These are phyloP conservation scores for Temnothorax ravouxi DNA, from an alignment of 2,888 invertebrate genomes.

Conservation along the genomic window DNA sequence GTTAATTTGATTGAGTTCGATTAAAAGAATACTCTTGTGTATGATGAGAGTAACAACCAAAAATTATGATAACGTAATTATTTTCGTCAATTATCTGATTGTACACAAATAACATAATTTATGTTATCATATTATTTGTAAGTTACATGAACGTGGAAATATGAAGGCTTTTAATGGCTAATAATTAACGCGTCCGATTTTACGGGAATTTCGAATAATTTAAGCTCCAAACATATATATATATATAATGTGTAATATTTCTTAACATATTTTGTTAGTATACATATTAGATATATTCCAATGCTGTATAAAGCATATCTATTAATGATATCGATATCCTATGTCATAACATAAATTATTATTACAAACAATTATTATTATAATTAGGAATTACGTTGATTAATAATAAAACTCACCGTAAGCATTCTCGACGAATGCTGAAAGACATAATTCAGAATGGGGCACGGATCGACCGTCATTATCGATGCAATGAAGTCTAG, in stretches of 20 bases:
- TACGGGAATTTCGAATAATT: background rate
- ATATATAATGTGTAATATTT: background rate
- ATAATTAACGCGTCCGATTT: background rate
- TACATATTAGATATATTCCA: background rate
- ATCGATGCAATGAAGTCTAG: constrained; percentile 22
- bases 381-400: background rate
- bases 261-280: background rate
- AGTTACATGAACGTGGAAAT: background rate
- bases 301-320: background rate
- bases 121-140: background rate
- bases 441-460: constrained; percentile 83
- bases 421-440: constrained; percentile 84
- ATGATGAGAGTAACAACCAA: background rate
- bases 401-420: constrained; percentile 78
- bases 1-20: background rate
- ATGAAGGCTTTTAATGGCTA: background rate
- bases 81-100: background rate
- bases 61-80: constrained; percentile 7
- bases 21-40: background rate
- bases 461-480: constrained; percentile 74
- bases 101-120: background rate
- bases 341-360: constrained; percentile 1
- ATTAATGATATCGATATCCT: background rate
- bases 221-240: background rate
- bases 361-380: background rate